phyloP scores from a whole-genome alignment of 2,797 vertebrate genomes.

The Lagorchestes hirsutus region DNA sequence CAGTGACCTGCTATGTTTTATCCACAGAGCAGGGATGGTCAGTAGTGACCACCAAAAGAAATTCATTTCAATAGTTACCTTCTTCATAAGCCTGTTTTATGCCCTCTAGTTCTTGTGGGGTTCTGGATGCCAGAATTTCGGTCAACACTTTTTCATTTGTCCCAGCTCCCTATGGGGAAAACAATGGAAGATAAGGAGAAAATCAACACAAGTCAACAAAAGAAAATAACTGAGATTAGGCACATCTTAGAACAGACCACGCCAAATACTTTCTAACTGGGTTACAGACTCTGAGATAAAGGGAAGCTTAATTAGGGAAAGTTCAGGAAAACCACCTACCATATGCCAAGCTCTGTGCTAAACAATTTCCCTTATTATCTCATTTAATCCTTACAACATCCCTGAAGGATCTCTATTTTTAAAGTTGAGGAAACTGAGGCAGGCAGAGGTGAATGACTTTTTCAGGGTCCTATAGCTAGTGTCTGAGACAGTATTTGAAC shows the following conservation, averaged over 20 bases:
- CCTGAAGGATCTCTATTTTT: not conserved
- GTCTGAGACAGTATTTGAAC: not conserved
- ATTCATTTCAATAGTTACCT: conserved; percentile 85
- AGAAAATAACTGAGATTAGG: conserved; percentile 21
- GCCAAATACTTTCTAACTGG: not conserved
- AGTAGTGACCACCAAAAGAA: not conserved
- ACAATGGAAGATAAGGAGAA: not conserved
- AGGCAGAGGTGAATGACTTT: not conserved
- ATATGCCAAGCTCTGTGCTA: not conserved
- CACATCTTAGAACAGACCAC: not conserved
- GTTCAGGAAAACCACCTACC: not conserved
- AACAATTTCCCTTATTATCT: not conserved
- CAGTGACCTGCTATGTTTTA: too few relatives aligned
- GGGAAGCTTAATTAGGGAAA: not conserved
- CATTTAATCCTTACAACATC: not conserved
- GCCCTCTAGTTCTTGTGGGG: conserved; percentile 87
- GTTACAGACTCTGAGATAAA: not conserved
- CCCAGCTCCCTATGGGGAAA: conserved; percentile 91
- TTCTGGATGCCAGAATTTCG: conserved; percentile 96
- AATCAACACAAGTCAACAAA: not conserved
- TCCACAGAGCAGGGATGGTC: not conserved
- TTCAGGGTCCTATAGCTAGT: not conserved
- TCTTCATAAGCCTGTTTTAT: conserved; percentile 93
- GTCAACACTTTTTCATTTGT: conserved; percentile 94
- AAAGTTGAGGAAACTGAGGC: too few relatives aligned